Conservation (phyloP, 92 coral and sea anemone genomes). For the Muricea muricata region DNA sequence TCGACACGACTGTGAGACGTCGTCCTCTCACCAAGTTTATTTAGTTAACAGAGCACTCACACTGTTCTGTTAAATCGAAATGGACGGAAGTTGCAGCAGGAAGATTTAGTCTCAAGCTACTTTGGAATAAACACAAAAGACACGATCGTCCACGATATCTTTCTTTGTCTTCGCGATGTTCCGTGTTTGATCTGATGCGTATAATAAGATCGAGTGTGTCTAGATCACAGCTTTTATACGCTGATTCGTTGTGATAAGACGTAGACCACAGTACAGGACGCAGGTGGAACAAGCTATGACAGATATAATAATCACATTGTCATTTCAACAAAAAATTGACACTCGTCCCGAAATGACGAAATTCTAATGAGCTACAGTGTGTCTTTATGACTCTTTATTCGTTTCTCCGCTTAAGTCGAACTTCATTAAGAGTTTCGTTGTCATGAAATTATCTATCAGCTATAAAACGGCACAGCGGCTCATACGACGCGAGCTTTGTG, state of each 20-base stretch:
- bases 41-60: not conserved
- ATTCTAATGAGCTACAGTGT: not conserved
- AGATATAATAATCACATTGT: constrained; percentile 48
- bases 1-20: no score
- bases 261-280: not conserved
- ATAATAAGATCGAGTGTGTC: not conserved
- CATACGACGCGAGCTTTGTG: no score
- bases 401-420: no score
- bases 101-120: not conserved
- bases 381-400: not conserved
- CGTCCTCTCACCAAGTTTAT: not conserved
- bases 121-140: not conserved
- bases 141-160: not conserved
- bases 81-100: not conserved
- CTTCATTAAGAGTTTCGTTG: not conserved
- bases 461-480: not conserved
- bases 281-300: constrained; percentile 37
- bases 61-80: not conserved
- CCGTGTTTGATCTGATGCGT: not conserved
- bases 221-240: not conserved
- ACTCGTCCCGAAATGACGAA: not conserved
- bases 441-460: not conserved
- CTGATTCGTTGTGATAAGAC: not conserved
- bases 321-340: constrained; percentile 31
- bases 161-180: not conserved